Conservation (phyloP, 2,113 vertebrate species). For the Nettapus auritus region DNA sequence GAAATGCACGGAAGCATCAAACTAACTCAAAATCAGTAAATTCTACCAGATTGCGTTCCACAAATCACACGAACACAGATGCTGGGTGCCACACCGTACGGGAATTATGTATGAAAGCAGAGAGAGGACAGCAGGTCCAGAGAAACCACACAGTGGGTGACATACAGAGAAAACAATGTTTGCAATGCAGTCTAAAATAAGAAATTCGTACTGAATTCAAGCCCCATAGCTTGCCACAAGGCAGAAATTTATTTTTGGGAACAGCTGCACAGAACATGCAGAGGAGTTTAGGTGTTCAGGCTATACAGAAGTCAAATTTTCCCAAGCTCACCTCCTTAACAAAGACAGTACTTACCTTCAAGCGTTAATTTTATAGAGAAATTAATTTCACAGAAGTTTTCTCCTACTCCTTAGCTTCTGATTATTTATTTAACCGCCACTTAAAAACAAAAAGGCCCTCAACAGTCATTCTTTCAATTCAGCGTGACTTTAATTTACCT, state of each 20-base stretch:
- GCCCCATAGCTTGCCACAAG: background rate
- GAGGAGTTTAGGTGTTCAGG: background rate
- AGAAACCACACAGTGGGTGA: background rate
- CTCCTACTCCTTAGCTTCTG: background rate
- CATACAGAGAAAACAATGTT: background rate
- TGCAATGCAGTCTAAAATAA: background rate
- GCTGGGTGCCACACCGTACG: background rate
- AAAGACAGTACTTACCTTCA: background rate
- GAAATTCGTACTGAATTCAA: background rate
- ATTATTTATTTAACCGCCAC: background rate
- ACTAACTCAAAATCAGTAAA: background rate
- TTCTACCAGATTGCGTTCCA: background rate
- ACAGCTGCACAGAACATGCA: background rate
- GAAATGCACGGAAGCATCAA: background rate
- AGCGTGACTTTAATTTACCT: conserved; percentile 73
- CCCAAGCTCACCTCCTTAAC: background rate
- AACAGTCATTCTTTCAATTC: background rate
- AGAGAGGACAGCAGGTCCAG: background rate
- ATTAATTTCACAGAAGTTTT: background rate
- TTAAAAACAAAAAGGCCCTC: background rate
- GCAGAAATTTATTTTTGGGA: background rate
- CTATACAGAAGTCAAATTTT: background rate
- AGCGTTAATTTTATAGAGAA: background rate
- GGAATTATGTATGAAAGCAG: background rate
- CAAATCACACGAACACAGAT: background rate